Evolutionary conservation across 2,113 vertebrate species (phyloP).

Genomic region (Boulengeromyrus knoepffleri): DNA sequence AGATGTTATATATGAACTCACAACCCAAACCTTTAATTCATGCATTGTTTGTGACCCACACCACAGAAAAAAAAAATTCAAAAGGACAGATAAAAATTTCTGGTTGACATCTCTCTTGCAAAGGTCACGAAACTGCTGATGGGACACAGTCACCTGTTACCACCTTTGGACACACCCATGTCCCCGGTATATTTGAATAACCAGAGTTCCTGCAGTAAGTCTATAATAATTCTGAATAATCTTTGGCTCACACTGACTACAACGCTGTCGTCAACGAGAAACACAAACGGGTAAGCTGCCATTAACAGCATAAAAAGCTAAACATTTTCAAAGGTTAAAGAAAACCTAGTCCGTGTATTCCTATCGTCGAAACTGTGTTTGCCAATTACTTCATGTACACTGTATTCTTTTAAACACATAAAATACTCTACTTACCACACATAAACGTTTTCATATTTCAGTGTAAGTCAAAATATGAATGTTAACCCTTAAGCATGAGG

Average conservation of each 20-base stretch:
- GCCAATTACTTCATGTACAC: background rate
- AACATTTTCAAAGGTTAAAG: background rate
- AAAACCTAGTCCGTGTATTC: background rate
- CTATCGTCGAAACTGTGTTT: background rate
- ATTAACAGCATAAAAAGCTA: background rate
- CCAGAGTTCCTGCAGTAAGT: background rate
- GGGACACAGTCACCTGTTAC: slow-evolving; percentile 18
- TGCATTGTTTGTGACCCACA: background rate
- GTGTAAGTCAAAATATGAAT: background rate
- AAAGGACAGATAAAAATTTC: background rate
- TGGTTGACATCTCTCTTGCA: slow-evolving; percentile 33
- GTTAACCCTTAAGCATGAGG: background rate
- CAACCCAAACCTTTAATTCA: background rate
- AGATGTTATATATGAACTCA: background rate
- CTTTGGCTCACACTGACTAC: background rate
- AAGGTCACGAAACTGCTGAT: slow-evolving; percentile 28
- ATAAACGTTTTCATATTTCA: background rate
- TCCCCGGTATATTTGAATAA: slow-evolving; percentile 5
- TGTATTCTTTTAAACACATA: background rate
- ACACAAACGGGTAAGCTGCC: background rate
- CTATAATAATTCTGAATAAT: background rate
- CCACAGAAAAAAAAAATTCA: background rate
- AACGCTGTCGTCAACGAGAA: background rate
- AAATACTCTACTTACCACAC: background rate
- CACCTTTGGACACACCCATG: slow-evolving; percentile 36